A percentile compares a stretch with the other conserved stretches of the same genome.
Conservation (phyloP, 2,888 invertebrate species). For the Eledona agricola region DNA sequence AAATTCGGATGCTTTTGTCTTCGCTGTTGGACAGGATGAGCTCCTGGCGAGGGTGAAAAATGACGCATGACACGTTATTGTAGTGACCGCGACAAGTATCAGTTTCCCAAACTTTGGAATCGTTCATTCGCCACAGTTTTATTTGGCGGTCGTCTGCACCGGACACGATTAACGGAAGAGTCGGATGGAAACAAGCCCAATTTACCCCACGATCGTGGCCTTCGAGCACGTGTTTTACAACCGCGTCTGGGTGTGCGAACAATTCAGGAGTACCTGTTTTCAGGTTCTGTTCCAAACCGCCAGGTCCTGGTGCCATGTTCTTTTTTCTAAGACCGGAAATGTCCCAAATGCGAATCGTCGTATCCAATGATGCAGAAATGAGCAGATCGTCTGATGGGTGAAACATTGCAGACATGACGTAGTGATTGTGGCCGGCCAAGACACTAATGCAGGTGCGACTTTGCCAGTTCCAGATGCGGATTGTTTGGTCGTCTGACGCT, state of each 20-base stretch:
- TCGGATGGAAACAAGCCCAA: slow-evolving; percentile 98
- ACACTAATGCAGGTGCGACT: slow-evolving; percentile 95
- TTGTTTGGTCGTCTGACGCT: slow-evolving; percentile 97
- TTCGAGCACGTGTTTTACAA: slow-evolving; percentile 89
- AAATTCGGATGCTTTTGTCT: slow-evolving; percentile 96
- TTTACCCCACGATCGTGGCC: slow-evolving; percentile 98
- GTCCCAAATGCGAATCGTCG: slow-evolving; percentile 99
- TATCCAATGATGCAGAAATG: slow-evolving; percentile 97
- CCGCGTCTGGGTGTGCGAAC: slow-evolving; percentile 94
- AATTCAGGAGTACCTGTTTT: slow-evolving; percentile 90
- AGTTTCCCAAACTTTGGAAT: slow-evolving; percentile 97
- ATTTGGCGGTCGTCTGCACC: slow-evolving; percentile 99
- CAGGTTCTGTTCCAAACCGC: slow-evolving; percentile 87
- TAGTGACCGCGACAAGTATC: slow-evolving; percentile 99
- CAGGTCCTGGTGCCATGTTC: slow-evolving; percentile 96
- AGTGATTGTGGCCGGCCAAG: slow-evolving; percentile 97
- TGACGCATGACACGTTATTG: slow-evolving; percentile 97
- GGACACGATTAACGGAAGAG: slow-evolving; percentile 92
- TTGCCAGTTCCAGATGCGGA: slow-evolving; percentile 99
- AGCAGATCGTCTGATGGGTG: slow-evolving; percentile 96
- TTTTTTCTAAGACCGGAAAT: slow-evolving; percentile 93
- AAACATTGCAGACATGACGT: slow-evolving; percentile 99
- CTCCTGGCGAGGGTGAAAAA: slow-evolving; percentile 98
- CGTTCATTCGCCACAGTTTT: slow-evolving; percentile 99
- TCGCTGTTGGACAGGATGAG: slow-evolving; percentile 96